A percentile compares a stretch with the other conserved stretches of the same genome.
Conservation (phyloP, 2,797 vertebrate species). For the Megalops cyprinoides region DNA sequence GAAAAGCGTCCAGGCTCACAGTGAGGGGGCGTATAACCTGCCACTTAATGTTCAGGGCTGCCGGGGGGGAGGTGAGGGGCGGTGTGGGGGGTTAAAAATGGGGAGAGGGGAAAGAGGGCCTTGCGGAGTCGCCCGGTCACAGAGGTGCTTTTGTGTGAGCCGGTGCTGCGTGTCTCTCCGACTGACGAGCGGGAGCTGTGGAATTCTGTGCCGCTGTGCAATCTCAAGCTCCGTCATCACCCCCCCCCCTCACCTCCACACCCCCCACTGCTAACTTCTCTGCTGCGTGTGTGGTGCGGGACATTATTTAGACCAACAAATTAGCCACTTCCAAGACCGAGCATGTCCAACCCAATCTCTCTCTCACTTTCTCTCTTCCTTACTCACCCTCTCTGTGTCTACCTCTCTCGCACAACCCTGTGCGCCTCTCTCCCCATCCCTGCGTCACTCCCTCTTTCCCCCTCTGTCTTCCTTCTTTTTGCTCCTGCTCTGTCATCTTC, state of each 20-base stretch:
- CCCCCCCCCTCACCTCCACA: background rate
- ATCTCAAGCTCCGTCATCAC: background rate
- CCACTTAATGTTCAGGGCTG: no score
- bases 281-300: background rate
- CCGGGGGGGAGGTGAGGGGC: no score
- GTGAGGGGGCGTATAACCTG: no score
- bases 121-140: background rate
- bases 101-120: background rate
- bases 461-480: constrained; percentile 17
- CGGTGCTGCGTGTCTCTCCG: no score
- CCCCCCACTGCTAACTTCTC: background rate
- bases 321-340: constrained; percentile 12
- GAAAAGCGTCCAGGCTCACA: no score
- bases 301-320: constrained; percentile 11
- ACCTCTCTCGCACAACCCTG: background rate
- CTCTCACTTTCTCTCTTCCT: background rate
- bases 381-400: constrained; percentile 11
- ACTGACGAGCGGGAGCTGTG: background rate
- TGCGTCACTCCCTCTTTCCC: constrained; percentile 33
- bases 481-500: background rate
- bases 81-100: background rate
- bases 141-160: constrained; percentile 10
- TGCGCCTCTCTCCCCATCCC: background rate
- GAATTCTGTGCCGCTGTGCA: constrained; percentile 7
- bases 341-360: background rate